A percentile compares a stretch with the other conserved stretches of the same genome.
phyloP scores from a whole-genome alignment of 2,888 invertebrate genomes.

The Eutolmus rufibarbis region DNA sequence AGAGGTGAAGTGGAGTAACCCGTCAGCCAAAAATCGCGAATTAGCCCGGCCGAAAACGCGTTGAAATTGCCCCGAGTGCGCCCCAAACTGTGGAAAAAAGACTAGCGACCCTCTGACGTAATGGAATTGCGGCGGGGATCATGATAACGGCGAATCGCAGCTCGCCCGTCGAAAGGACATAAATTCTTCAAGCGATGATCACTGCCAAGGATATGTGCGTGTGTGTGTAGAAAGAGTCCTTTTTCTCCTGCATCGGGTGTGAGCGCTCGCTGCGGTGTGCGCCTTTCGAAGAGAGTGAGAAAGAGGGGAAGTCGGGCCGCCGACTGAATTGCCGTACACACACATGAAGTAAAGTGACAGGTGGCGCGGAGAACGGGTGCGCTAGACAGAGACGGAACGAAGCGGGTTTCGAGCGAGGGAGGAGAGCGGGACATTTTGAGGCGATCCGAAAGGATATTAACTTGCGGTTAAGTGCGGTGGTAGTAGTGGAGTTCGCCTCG shows the following conservation, averaged over 20 bases:
- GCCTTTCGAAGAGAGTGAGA: background rate
- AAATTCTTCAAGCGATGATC: slow-evolving; percentile 42
- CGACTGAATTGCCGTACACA: background rate
- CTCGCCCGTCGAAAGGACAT: background rate
- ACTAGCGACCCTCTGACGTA: background rate
- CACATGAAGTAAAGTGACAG: slow-evolving; percentile 5
- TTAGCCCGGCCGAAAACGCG: background rate
- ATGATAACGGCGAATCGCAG: slow-evolving; percentile 25
- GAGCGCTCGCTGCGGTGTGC: background rate
- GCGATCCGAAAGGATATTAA: slow-evolving; percentile 20
- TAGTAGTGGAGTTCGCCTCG: slow-evolving; percentile 8
- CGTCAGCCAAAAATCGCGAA: background rate
- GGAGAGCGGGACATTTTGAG: background rate
- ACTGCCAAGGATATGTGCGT: slow-evolving; percentile 44
- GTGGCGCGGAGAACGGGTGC: background rate
- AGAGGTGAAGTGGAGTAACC: slow-evolving; percentile 14
- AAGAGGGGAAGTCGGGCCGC: background rate
- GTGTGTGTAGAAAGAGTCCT: background rate
- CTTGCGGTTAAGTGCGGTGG: background rate
- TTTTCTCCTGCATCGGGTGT: background rate
- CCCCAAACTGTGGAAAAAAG: background rate
- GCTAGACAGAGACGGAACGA: slow-evolving; percentile 2
- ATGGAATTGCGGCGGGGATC: slow-evolving; percentile 26
- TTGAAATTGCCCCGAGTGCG: background rate
- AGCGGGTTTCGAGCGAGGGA: background rate